A percentile compares a stretch with the other conserved stretches of the same genome.
phyloP scores from a whole-genome alignment of 2,797 vertebrate species.

The Phataginus tricuspis region DNA sequence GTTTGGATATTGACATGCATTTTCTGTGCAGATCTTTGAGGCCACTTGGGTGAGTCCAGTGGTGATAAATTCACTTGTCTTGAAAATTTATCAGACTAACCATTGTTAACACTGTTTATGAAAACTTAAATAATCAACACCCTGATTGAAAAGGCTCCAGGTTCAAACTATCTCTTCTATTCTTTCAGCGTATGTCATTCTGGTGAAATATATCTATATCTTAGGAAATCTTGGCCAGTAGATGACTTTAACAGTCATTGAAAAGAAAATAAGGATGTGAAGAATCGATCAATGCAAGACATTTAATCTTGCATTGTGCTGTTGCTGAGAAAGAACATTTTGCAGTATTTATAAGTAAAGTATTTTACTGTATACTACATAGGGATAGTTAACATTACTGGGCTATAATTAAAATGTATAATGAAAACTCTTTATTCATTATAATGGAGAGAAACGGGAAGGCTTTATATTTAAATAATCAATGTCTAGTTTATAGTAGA shows the following conservation, averaged over 20 bases:
- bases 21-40: constrained; percentile 58
- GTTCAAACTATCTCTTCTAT: constrained; percentile 68
- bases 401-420: constrained; percentile 24
- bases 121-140: constrained; percentile 62
- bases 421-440: not conserved
- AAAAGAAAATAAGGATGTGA: constrained; percentile 60
- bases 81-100: constrained; percentile 72
- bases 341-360: not conserved
- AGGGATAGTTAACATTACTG: constrained; percentile 1
- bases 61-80: constrained; percentile 71
- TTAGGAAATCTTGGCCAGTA: constrained; percentile 6
- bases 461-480: constrained; percentile 1
- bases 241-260: constrained; percentile 32
- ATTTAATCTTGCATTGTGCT: constrained; percentile 24
- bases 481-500: not conserved
- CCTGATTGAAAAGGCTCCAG: constrained; percentile 37
- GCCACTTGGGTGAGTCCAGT: constrained; percentile 32
- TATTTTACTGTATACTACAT: not conserved
- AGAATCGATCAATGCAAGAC: constrained; percentile 42
- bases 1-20: constrained; percentile 63
- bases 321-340: not conserved
- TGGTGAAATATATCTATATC: not conserved
- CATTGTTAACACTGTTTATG: constrained; percentile 63
- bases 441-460: not conserved
- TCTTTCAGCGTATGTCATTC: constrained; percentile 41